Percentiles rank a stretch among this genome's conserved stretches.
Conservation (phyloP, 2,113 vertebrate genomes). For the Antennarius striatus region DNA sequence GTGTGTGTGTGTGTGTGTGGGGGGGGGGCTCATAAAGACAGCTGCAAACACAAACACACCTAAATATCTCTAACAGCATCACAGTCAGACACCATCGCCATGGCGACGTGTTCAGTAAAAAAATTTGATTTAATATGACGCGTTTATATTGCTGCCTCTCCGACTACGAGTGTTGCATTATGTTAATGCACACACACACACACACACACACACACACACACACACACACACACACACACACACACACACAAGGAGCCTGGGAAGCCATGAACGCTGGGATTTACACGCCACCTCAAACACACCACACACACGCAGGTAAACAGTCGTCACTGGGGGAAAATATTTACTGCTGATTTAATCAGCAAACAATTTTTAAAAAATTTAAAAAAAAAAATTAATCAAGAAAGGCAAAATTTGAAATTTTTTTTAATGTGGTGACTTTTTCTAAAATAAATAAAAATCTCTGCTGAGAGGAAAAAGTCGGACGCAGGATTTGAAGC, state of each 20-base stretch:
- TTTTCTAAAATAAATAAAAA: not conserved
- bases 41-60: conserved; percentile 55
- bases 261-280: conserved; percentile 53
- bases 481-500: conserved; percentile 12
- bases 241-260: conserved; percentile 55
- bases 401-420: conserved; percentile 4
- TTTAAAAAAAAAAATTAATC: conserved; percentile 9
- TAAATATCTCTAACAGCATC: conserved; percentile 73
- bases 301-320: conserved; percentile 41
- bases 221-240: conserved; percentile 23
- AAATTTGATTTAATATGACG: conserved; percentile 62
- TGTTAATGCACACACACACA: conserved; percentile 47
- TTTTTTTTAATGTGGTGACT: too few relatives aligned
- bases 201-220: conserved; percentile 15
- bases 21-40: conserved; percentile 58
- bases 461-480: conserved; percentile 19
- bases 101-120: conserved; percentile 64
- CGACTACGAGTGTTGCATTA: conserved; percentile 45
- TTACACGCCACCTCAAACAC: conserved; percentile 59
- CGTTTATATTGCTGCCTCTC: conserved; percentile 56
- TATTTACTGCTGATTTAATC: conserved; percentile 12
- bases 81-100: conserved; percentile 64
- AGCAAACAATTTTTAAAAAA: too few relatives aligned
- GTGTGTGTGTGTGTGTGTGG: conserved; percentile 55
- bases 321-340: conserved; percentile 30